phyloP scores from a whole-genome alignment of 2,797 vertebrate genomes.

The Urocyon cinereoargenteus region DNA sequence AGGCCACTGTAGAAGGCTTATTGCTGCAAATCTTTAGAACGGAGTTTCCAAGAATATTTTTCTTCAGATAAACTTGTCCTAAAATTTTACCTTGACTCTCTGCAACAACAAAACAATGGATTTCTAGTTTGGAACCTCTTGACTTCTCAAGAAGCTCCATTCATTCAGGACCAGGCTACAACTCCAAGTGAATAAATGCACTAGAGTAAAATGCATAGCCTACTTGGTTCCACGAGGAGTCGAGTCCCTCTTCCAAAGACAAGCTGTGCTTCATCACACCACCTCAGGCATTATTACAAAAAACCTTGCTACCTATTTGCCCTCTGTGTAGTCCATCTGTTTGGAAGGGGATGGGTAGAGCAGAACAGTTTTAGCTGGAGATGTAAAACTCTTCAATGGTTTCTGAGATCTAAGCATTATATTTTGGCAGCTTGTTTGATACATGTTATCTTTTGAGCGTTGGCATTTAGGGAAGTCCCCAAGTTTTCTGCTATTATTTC shows the following conservation, averaged over 20 bases:
- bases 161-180: neutral
- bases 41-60: conserved; percentile 59
- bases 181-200: neutral
- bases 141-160: neutral
- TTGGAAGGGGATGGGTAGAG: neutral
- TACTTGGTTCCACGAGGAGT: conserved; percentile 59
- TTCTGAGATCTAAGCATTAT: conserved; percentile 57
- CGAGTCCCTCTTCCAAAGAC: conserved; percentile 39
- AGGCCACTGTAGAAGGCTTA: neutral
- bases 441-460: conserved; percentile 18
- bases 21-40: neutral
- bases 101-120: neutral
- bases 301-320: neutral
- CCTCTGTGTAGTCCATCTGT: neutral
- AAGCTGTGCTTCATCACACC: neutral
- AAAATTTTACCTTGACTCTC: neutral
- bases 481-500: conserved; percentile 49
- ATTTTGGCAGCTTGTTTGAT: conserved; percentile 46
- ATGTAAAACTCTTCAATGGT: neutral
- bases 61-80: neutral
- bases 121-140: conserved; percentile 29
- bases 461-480: conserved; percentile 57
- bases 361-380: neutral
- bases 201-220: conserved; percentile 33
- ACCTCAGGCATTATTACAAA: neutral